phyloP scores from a whole-genome alignment of 2,888 invertebrate genomes.

The Agonopterix alstromeriana region DNA sequence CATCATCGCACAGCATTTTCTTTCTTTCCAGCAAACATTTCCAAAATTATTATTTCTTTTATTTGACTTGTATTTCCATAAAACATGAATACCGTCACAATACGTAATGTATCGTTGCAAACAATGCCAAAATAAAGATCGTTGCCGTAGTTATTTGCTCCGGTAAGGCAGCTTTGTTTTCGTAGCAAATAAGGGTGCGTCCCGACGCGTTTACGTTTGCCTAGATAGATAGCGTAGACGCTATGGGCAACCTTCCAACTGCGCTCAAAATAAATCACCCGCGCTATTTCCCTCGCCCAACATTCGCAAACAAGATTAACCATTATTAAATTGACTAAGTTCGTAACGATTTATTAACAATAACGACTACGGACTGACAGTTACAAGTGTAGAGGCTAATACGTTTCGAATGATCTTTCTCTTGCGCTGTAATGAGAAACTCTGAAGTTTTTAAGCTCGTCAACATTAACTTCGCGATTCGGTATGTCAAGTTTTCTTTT shows the following conservation, averaged over 20 bases:
- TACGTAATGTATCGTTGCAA: no score
- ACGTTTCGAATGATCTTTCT: slow-evolving; percentile 4
- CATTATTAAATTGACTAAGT: slow-evolving; percentile 52
- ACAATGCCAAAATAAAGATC: no score
- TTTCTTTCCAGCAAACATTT: not conserved
- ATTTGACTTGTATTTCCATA: no score
- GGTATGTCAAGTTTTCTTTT: no score
- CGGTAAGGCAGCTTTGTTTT: slow-evolving; percentile 8
- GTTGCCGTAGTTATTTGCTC: no score
- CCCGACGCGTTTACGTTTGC: not conserved
- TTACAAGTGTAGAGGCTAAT: slow-evolving; percentile 8
- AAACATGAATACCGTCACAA: no score
- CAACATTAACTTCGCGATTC: no score
- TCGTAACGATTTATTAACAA: slow-evolving; percentile 24
- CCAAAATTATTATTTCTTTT: not conserved
- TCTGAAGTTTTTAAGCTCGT: no score
- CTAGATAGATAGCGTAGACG: slow-evolving; percentile 7
- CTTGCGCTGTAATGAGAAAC: no score
- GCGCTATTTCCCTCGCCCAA: slow-evolving; percentile 42
- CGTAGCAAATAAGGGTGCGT: slow-evolving; percentile 10
- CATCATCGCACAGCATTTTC: no score
- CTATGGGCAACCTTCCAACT: slow-evolving; percentile 56
- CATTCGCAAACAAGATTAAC: slow-evolving; percentile 53
- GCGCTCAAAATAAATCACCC: slow-evolving; percentile 52
- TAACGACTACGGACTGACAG: slow-evolving; percentile 17